Percentiles rank a stretch among this genome's conserved stretches.
Evolutionary conservation across 2,888 invertebrate genomes (phyloP).

Genomic region (Hanleya hanleyi): DNA sequence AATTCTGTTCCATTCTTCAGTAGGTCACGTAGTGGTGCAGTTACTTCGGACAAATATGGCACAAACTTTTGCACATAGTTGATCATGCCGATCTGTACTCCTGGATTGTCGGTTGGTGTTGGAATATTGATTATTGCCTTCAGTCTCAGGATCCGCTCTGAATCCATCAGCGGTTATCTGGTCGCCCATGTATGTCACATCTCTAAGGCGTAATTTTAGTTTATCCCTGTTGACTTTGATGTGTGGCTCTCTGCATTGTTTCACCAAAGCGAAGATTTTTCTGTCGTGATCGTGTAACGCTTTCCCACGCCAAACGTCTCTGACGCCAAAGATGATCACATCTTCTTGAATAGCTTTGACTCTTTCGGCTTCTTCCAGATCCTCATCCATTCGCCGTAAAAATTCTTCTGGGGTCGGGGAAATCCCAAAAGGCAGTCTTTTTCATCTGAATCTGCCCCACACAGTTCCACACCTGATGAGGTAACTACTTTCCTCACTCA

Average conservation of each 20-base stretch:
- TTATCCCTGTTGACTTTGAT: no score
- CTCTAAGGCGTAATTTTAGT: slow-evolving; percentile 19
- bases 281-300: slow-evolving; percentile 22
- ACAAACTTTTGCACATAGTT: slow-evolving; percentile 32
- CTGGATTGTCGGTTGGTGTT: slow-evolving; percentile 22
- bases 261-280: no score
- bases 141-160: slow-evolving; percentile 24
- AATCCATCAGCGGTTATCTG: slow-evolving; percentile 22
- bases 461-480: slow-evolving; percentile 41
- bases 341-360: slow-evolving; percentile 27
- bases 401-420: slow-evolving; percentile 37
- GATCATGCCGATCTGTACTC: slow-evolving; percentile 27
- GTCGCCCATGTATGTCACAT: slow-evolving; percentile 26
- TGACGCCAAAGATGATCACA: no score
- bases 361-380: slow-evolving; percentile 18
- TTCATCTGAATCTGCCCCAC: slow-evolving; percentile 41
- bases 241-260: no score
- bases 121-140: slow-evolving; percentile 29
- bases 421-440: slow-evolving; percentile 40
- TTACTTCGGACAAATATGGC: slow-evolving; percentile 30
- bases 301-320: no score
- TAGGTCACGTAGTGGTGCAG: slow-evolving; percentile 19
- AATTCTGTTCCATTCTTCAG: slow-evolving; percentile 14
- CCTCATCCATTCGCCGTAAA: slow-evolving; percentile 18
- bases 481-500: slow-evolving; percentile 22